Percentiles rank a stretch among this genome's conserved stretches.
Evolutionary conservation across 1,140 invertebrate species (phyloP).

Genomic region (Littorina saxatilis): DNA sequence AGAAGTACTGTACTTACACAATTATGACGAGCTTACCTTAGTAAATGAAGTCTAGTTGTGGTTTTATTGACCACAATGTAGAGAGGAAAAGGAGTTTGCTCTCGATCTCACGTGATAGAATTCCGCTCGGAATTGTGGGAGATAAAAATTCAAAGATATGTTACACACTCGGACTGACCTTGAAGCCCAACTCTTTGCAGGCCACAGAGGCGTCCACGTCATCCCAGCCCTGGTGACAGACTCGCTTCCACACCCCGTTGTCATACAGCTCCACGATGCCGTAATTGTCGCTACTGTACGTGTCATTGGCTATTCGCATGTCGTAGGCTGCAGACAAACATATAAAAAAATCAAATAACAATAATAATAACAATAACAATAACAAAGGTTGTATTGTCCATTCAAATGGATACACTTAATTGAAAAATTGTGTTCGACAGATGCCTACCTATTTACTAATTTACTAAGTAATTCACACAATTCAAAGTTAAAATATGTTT

Average conservation of each 20-base stretch:
- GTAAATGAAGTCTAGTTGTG: too few species aligned
- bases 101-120: too few species aligned
- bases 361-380: background rate
- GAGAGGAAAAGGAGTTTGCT: background rate
- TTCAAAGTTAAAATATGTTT: too few species aligned
- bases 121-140: too few species aligned
- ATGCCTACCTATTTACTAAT: background rate
- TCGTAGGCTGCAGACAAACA: slow-evolving; percentile 59
- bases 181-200: slow-evolving; percentile 59
- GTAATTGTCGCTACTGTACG: slow-evolving; percentile 48
- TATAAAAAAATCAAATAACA: too few species aligned
- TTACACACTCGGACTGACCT: too few species aligned
- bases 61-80: too few species aligned
- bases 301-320: slow-evolving; percentile 54
- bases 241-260: slow-evolving; percentile 64
- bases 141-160: too few species aligned
- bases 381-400: background rate
- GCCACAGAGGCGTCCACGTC: slow-evolving; percentile 60
- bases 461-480: too few species aligned
- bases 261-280: slow-evolving; percentile 62
- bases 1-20: too few species aligned
- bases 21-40: too few species aligned
- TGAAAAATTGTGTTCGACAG: background rate
- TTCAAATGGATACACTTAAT: background rate
- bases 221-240: slow-evolving; percentile 63